phyloP scores from a whole-genome alignment of 2,113 vertebrate genomes.

The Coregonus clupeaformis region DNA sequence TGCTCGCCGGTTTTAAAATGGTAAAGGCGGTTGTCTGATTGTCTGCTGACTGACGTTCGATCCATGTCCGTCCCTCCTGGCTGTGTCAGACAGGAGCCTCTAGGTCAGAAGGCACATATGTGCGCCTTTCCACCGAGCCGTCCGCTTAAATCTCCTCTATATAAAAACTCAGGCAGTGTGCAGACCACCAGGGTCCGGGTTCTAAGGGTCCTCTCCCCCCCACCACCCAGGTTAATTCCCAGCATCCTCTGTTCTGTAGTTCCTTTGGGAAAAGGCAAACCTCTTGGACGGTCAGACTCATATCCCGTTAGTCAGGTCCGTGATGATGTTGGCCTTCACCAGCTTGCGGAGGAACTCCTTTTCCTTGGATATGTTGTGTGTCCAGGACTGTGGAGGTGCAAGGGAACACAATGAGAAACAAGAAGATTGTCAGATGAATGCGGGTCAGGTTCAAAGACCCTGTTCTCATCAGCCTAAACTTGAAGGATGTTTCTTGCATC shows the following conservation, averaged over 20 bases:
- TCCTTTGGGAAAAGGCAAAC: slow-evolving; percentile 33
- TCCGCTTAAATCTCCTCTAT: slow-evolving; percentile 47
- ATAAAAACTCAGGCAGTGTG: slow-evolving; percentile 40
- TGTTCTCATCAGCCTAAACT: background rate
- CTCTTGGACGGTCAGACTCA: slow-evolving; percentile 67
- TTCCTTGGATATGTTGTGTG: slow-evolving; percentile 95
- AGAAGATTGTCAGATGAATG: background rate
- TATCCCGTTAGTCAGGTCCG: slow-evolving; percentile 93
- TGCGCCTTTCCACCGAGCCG: slow-evolving; percentile 49
- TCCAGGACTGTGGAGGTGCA: slow-evolving; percentile 85
- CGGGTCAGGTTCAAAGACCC: background rate
- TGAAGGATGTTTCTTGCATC: background rate
- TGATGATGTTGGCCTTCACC: slow-evolving; percentile 91
- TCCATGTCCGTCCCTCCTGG: slow-evolving; percentile 29
- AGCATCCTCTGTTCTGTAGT: slow-evolving; percentile 45
- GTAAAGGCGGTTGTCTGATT: slow-evolving; percentile 26
- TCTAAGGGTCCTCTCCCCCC: slow-evolving; percentile 23
- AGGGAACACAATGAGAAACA: background rate
- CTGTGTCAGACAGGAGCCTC: slow-evolving; percentile 56
- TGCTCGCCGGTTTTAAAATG: slow-evolving; percentile 22
- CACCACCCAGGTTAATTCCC: slow-evolving; percentile 19
- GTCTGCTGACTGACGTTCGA: slow-evolving; percentile 20
- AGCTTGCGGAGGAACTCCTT: slow-evolving; percentile 96
- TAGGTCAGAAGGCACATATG: slow-evolving; percentile 72
- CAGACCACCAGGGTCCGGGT: slow-evolving; percentile 25